Evolutionary conservation across 2,888 invertebrate species (phyloP).

Genomic region (Alitta virens): DNA sequence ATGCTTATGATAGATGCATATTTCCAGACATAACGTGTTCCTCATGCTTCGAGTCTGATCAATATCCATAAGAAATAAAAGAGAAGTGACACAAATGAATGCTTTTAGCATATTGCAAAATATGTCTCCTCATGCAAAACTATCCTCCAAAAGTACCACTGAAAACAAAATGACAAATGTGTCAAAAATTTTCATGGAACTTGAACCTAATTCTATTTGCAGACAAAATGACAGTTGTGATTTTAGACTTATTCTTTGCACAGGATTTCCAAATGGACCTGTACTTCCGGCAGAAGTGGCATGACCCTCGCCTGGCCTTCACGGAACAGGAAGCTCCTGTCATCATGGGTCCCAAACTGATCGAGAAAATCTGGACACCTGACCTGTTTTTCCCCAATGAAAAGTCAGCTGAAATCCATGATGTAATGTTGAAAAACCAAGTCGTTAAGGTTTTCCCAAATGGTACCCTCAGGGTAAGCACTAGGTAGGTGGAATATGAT

Average conservation of each 20-base stretch:
- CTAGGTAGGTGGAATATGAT: conserved; percentile 17
- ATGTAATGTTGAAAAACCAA: conserved; percentile 24
- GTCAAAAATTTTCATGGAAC: no score
- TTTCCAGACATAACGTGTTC: no score
- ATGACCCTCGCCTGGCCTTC: conserved; percentile 22
- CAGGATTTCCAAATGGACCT: conserved; percentile 28
- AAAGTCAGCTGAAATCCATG: conserved; percentile 23
- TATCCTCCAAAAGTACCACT: no score
- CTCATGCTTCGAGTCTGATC: no score
- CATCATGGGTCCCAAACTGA: conserved; percentile 9
- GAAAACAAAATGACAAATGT: no score
- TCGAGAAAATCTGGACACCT: conserved; percentile 25
- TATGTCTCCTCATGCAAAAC: no score
- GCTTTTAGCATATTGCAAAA: no score
- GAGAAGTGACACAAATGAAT: no score
- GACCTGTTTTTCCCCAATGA: conserved; percentile 31
- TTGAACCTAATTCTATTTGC: no score
- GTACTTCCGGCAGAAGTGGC: conserved; percentile 26
- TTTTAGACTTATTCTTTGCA: background rate
- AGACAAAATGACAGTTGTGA: no score
- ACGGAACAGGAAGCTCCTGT: conserved; percentile 7
- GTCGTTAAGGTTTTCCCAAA: conserved; percentile 23
- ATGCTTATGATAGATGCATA: no score
- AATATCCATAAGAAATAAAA: no score
- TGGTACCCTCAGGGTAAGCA: conserved; percentile 23